These are phyloP conservation scores for Agrypnia vestita DNA, from an alignment of 1,140 invertebrate genomes.

Conservation along the genomic window DNA sequence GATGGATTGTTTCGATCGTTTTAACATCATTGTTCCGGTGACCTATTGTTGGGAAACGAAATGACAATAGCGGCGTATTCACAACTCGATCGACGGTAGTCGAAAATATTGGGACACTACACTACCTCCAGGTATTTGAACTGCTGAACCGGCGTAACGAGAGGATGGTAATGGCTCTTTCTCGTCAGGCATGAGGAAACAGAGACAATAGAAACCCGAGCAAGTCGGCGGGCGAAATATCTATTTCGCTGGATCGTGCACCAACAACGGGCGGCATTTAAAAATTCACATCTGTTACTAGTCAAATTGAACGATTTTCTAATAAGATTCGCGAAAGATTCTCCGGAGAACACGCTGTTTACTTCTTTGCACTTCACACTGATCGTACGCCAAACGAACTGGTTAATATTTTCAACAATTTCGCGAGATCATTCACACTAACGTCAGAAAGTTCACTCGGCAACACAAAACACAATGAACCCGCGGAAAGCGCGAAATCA, in stretches of 20 bases:
- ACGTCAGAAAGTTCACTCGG: not conserved
- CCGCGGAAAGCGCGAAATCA: not conserved
- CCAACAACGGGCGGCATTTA: not conserved
- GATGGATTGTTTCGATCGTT: no score
- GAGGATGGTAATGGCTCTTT: constrained; percentile 38
- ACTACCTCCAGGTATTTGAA: not conserved
- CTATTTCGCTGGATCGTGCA: constrained; percentile 18
- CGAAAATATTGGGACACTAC: not conserved
- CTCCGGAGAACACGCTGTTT: not conserved
- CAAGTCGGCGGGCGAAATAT: constrained; percentile 19
- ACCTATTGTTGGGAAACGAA: not conserved
- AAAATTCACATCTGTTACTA: not conserved
- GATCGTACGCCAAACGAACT: not conserved
- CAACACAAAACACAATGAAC: constrained; percentile 6
- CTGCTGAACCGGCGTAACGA: constrained; percentile 35
- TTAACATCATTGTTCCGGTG: no score
- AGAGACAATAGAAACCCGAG: constrained; percentile 50
- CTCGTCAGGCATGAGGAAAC: constrained; percentile 52
- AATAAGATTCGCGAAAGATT: constrained; percentile 2
- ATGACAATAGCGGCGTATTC: not conserved
- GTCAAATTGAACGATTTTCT: not conserved
- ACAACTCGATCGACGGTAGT: constrained; percentile 15
- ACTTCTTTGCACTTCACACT: not conserved
- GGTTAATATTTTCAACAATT: not conserved
- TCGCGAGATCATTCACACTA: not conserved